These are phyloP conservation scores for Tetramorium alpestre DNA, from an alignment of 1,140 invertebrate genomes.

Conservation along the genomic window DNA sequence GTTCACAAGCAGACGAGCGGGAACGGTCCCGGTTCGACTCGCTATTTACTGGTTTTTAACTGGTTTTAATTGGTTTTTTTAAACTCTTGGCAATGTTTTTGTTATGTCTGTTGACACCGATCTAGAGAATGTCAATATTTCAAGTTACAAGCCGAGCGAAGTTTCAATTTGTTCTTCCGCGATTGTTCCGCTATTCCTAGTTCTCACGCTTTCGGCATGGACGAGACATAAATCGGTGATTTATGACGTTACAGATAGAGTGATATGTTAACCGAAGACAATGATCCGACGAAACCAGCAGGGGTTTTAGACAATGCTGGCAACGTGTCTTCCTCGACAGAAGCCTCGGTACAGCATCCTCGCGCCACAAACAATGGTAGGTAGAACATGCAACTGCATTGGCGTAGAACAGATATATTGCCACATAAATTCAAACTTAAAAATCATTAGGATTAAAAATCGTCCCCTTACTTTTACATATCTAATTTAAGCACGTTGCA, in stretches of 20 bases:
- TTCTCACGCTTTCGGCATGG: background rate
- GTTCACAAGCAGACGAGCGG: too few species aligned
- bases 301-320: conserved; percentile 85
- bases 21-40: too few species aligned
- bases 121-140: background rate
- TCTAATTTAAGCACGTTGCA: background rate
- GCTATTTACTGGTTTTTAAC: too few species aligned
- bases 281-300: conserved; percentile 84
- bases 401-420: conserved; percentile 19
- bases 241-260: conserved; percentile 75
- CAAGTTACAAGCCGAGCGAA: background rate
- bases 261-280: conserved; percentile 86
- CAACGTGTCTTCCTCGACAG: conserved; percentile 84
- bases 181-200: background rate
- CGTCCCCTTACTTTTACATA: background rate
- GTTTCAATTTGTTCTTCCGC: background rate
- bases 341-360: conserved; percentile 82
- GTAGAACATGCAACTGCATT: conserved; percentile 49
- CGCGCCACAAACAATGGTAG: conserved; percentile 83
- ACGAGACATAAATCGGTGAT: background rate
- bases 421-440: background rate
- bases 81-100: too few species aligned
- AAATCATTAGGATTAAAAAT: background rate
- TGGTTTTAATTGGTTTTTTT: too few species aligned
- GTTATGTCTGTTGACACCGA: too few species aligned